Conservation (phyloP, 1,140 invertebrate genomes). For the Bombus turneri region DNA sequence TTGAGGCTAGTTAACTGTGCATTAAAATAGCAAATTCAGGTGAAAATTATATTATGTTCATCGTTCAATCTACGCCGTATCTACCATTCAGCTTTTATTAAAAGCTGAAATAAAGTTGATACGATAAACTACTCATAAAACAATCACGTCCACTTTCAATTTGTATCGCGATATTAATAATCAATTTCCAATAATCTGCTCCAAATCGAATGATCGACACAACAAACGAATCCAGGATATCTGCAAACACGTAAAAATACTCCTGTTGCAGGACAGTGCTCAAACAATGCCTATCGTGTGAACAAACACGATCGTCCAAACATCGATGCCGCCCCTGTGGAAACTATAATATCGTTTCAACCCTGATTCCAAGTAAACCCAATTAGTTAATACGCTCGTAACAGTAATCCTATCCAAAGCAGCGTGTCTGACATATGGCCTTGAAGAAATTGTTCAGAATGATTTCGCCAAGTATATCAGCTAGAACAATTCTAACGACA, state of each 20-base stretch:
- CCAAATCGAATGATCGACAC: neutral
- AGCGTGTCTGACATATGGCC: neutral
- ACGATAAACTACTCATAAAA: neutral
- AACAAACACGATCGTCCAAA: neutral
- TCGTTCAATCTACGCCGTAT: neutral
- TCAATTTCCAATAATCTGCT: neutral
- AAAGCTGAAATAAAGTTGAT: too few relatives aligned
- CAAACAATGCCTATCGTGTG: neutral
- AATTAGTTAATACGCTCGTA: neutral
- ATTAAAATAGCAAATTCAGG: too few relatives aligned
- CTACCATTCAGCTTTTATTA: neutral
- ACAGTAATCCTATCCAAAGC: neutral
- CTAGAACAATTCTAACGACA: neutral
- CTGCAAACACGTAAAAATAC: neutral
- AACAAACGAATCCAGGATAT: neutral
- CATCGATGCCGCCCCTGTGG: neutral
- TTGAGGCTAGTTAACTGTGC: too few relatives aligned
- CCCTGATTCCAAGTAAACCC: neutral
- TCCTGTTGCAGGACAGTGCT: neutral
- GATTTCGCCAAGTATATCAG: neutral
- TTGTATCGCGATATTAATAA: neutral
- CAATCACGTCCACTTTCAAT: neutral
- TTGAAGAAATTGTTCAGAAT: neutral
- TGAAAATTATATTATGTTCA: neutral
- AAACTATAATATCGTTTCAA: neutral